Evolutionary conservation across 2,888 invertebrate genomes (phyloP).

Genomic region (Aethes cnicana): DNA sequence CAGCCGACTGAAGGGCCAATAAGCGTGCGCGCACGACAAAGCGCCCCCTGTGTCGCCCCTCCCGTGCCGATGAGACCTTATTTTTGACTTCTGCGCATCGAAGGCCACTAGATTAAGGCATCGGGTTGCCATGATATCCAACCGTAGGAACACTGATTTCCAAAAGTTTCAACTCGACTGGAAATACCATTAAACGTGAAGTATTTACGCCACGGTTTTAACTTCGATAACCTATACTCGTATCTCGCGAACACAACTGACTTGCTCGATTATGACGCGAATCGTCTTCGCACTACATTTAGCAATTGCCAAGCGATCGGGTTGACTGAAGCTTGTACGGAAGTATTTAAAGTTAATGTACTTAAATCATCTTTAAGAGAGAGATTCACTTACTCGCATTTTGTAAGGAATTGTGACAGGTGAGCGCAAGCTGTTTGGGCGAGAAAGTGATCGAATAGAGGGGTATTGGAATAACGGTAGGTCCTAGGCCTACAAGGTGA

Average conservation of each 20-base stretch:
- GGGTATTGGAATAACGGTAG: not conserved
- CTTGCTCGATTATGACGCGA: constrained; percentile 63
- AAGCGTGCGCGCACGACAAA: no score
- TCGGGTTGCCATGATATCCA: no score
- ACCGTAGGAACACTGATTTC: no score
- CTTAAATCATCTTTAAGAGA: constrained; percentile 4
- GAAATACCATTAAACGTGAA: no score
- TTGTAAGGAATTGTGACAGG: not conserved
- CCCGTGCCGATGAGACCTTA: no score
- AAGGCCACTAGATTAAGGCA: no score
- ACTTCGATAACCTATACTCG: constrained; percentile 15
- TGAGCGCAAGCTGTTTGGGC: not conserved
- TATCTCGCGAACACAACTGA: constrained; percentile 55
- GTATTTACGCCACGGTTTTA: constrained; percentile 7
- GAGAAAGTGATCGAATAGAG: not conserved
- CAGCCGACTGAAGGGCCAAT: no score
- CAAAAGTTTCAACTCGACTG: no score
- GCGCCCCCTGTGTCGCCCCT: no score
- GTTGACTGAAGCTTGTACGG: constrained; percentile 20
- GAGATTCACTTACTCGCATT: not conserved
- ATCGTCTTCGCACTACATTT: constrained; percentile 67
- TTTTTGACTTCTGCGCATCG: no score
- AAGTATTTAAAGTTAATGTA: constrained; percentile 23
- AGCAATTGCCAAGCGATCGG: constrained; percentile 36
- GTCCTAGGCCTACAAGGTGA: no score